Evolutionary conservation across 92 coral and sea anemone genomes (phyloP), one percentile per base, ranked within the genome.

Genomic region (Epizoanthus illoricatus): DNA sequence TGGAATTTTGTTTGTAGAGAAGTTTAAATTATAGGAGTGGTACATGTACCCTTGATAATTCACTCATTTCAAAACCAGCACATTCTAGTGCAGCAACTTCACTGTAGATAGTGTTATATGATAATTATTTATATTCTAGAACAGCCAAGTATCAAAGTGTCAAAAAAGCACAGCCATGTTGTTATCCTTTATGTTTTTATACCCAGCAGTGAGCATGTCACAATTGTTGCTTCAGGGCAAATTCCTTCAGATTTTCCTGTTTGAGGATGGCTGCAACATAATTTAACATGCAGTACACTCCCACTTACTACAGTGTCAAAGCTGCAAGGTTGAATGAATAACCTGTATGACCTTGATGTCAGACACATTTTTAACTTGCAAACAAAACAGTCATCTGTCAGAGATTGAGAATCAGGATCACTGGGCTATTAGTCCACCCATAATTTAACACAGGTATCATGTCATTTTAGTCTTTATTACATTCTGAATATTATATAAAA

Each of bases 331-430:
- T 69, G 41, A 21, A 15, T 69, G 57, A 73, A 24, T 73, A 62
- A 24, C 79, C 42, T 16, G 1, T 21, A 65, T 73, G 62, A 73
- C 20, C 16, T n/a, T 24, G 23, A 73, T 73, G 5, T 24, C 49
- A n/a, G 45, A 55, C 64, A 73, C 36, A 39, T 68, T 15, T 39
- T 68, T 43, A 33, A 68, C 73, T 68, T 73, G 79, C 39, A 73
- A 73, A 73, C 79, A 21, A 49, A 52, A 4, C 36, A 21, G 65
- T 49, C 19, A 55, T 73, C 49, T 54, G 79, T 21, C 65, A 54
- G 7, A 42, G 75, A 71, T 8, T 13, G 8, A 64, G 13, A 4
- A 21, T 71, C 40, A 5, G 19, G 43, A 69, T 23, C 45, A 73
- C 20, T 52, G 20, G n/a, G 39, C 60, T 41, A 73, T 16, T 68